These are phyloP conservation scores for Ophion obscuratus DNA, from an alignment of 2,888 invertebrate species.

Conservation along the genomic window DNA sequence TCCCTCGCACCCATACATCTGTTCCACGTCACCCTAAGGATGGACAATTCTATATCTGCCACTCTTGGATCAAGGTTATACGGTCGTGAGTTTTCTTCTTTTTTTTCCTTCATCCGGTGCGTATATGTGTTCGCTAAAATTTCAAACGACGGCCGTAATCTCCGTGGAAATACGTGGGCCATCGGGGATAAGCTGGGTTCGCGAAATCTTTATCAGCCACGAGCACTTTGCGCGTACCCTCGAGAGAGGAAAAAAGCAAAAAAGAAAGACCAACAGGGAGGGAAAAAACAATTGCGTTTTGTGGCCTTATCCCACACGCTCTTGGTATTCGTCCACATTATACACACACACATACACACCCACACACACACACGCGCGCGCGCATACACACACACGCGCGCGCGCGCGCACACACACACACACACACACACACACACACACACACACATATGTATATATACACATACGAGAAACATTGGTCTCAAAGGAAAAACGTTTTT, in stretches of 20 bases:
- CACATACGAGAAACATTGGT: slow-evolving; percentile 66
- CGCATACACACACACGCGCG: too few species aligned
- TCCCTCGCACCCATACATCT: background rate
- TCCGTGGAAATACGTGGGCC: slow-evolving; percentile 31
- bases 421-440: slow-evolving; percentile 12
- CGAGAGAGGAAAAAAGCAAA: background rate
- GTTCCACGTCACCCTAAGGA: too few species aligned
- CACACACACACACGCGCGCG: too few species aligned
- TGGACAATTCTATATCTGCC: background rate
- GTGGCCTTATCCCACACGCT: slow-evolving; percentile 15
- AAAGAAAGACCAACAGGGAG: background rate
- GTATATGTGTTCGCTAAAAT: background rate
- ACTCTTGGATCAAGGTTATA: background rate
- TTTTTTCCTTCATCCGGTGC: background rate
- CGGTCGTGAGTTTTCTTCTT: background rate
- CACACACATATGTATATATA: background rate
- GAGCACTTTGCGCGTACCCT: slow-evolving; percentile 35
- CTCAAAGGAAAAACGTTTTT: slow-evolving; percentile 74
- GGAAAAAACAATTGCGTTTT: slow-evolving; percentile 7
- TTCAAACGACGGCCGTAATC: background rate
- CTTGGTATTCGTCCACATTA: background rate
- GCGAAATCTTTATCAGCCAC: slow-evolving; percentile 54
- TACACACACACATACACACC: slow-evolving; percentile 2
- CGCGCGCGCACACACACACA: too few species aligned
- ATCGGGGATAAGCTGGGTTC: slow-evolving; percentile 45